Percentiles rank a stretch among this genome's conserved stretches.
Conservation (phyloP, 2,113 vertebrate species). For the Ammodramus savannarum region DNA sequence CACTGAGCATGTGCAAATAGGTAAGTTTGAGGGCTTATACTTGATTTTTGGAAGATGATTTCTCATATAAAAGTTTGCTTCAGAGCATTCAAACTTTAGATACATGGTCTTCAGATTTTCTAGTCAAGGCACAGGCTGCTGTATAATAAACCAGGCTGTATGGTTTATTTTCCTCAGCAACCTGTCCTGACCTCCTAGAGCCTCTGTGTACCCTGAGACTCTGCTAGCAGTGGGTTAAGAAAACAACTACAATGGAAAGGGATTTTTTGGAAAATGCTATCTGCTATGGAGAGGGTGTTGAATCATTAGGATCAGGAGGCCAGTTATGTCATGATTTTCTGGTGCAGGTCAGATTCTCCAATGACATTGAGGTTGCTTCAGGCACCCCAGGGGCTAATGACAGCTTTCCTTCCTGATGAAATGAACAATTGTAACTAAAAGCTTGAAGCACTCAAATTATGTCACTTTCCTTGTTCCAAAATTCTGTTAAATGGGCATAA, state of each 20-base stretch:
- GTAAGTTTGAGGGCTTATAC: background rate
- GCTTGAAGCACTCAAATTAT: background rate
- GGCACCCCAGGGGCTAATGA: background rate
- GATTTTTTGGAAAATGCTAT: background rate
- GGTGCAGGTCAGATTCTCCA: background rate
- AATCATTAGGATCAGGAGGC: background rate
- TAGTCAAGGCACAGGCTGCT: background rate
- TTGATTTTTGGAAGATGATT: background rate
- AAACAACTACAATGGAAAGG: background rate
- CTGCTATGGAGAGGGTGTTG: background rate
- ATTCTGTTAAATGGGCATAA: background rate
- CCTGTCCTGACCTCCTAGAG: background rate
- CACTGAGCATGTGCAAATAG: background rate
- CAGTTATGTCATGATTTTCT: background rate
- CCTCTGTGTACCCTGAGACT: background rate
- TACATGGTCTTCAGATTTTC: background rate
- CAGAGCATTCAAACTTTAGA: background rate
- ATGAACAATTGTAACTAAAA: background rate
- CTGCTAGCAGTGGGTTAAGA: background rate
- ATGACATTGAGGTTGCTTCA: background rate
- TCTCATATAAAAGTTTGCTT: background rate
- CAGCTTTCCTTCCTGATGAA: background rate
- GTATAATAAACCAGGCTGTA: background rate
- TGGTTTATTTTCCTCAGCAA: background rate
- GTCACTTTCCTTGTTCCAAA: background rate